These are phyloP conservation scores for Tipula vernalis DNA, from an alignment of 2,888 invertebrate genomes.

Conservation along the genomic window DNA sequence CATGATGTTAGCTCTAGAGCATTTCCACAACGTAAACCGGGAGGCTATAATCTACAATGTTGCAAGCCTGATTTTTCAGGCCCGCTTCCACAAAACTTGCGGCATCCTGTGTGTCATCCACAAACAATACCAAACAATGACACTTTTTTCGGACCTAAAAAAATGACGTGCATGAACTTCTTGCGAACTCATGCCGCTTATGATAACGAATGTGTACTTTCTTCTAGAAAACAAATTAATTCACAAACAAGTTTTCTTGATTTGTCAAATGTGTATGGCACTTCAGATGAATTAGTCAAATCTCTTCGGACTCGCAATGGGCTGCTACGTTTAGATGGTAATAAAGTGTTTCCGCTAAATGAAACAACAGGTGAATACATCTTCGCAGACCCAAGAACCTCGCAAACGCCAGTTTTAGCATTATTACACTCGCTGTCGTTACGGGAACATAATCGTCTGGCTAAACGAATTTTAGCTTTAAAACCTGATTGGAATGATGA, in stretches of 20 bases:
- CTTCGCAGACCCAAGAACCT: not conserved
- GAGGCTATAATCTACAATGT: not conserved
- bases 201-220: not conserved
- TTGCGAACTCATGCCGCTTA: not conserved
- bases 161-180: not conserved
- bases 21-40: not conserved
- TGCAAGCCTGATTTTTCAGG: conserved; percentile 1
- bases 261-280: not conserved
- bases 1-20: not conserved
- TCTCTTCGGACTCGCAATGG: not conserved
- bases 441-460: not conserved
- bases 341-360: not conserved
- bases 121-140: not conserved
- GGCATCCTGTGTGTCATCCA: not conserved
- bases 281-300: not conserved
- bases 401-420: not conserved
- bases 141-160: not conserved
- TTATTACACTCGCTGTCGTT: not conserved
- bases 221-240: not conserved
- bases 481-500: not conserved
- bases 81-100: not conserved
- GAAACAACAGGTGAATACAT: not conserved
- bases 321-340: not conserved
- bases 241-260: not conserved
- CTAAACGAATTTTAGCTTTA: not conserved